A percentile compares a stretch with the other conserved stretches of the same genome.
These are phyloP conservation scores for Cheilinus undulatus DNA, from an alignment of 2,113 vertebrate genomes.

Conservation along the genomic window DNA sequence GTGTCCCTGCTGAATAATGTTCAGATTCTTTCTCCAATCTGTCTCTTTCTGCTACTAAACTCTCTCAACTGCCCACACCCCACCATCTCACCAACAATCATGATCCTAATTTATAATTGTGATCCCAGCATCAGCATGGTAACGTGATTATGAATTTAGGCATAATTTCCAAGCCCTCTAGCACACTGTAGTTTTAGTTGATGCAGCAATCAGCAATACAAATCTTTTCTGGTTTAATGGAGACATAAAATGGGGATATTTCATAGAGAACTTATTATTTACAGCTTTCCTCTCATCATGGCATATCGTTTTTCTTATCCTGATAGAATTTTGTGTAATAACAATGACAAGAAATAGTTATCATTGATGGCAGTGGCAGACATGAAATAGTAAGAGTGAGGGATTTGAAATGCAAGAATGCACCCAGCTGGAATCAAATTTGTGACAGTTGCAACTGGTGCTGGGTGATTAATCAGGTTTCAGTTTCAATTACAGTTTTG, in stretches of 20 bases:
- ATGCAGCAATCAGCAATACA: slow-evolving; percentile 2
- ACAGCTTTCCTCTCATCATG: slow-evolving; percentile 4
- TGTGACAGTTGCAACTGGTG: neutral
- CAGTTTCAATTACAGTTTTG: too few relatives aligned
- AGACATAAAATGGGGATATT: neutral
- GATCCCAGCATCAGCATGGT: slow-evolving; percentile 45
- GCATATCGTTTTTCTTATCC: neutral
- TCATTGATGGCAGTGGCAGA: neutral
- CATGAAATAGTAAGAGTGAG: neutral
- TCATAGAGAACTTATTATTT: neutral
- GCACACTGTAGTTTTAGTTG: slow-evolving; percentile 20
- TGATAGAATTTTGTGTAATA: slow-evolving; percentile 2
- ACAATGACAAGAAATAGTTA: slow-evolving; percentile 17
- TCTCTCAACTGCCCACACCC: slow-evolving; percentile 17
- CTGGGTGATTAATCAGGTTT: too few relatives aligned
- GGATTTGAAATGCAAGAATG: neutral
- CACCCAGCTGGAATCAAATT: neutral
- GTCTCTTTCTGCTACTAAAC: slow-evolving; percentile 3
- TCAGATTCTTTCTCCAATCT: slow-evolving; percentile 33
- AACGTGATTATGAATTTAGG: slow-evolving; percentile 26
- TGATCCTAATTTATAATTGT: slow-evolving; percentile 46
- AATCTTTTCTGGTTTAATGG: neutral
- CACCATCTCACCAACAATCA: slow-evolving; percentile 19
- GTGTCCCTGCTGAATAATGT: slow-evolving; percentile 30
- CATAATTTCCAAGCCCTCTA: slow-evolving; percentile 15